Evolutionary conservation across 2,888 invertebrate genomes (phyloP), one percentile per base, ranked within the genome.

Genomic region (Serripes groenlandicus): DNA sequence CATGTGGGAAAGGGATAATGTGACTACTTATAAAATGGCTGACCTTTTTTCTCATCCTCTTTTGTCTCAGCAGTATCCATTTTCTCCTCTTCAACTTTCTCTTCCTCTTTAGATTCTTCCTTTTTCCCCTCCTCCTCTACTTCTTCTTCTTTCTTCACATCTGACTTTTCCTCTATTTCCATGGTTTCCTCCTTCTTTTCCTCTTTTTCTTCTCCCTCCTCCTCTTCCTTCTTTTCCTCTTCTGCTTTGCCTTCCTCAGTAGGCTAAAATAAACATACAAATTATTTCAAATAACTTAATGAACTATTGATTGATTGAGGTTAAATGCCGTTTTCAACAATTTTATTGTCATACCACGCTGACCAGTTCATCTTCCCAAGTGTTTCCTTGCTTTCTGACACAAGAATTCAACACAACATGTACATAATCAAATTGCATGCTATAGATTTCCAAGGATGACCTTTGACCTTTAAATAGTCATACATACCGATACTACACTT

Each of bases 131-230:
- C 93, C 37, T 54, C 82, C 11, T 49, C 52, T 49, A 0, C n/a
- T 3, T 52, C 28, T 30, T 28, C 21, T 1, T 49, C 52, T 21
- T 37, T 32, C 21, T 26, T 30, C 28, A n/a, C 69, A 60, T 49
- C 35, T 35, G 35, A 32, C 52, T 73, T 71, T 49, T 49, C 52
- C 2, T 37, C 54, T 35, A 56, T 68, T 37, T 70, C 95, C 95
- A 69, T 75, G 95, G 49, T 26, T 42, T 21, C 95, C 42, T 30
- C 52, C 5, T 37, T 30, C 34, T 66, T 68, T 30, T 70, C 95
- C 95, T 71, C 75, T 78, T 84, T 84, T 34, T 81, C 80, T 52
- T 87, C 78, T 75, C 94, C 93, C 35, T 92, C 90, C 62, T 83
- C 78, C 26, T 37, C 74, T 30, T 71, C 81, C 32, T 75, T 76